Base-by-base conservation (phyloP, 2,797 vertebrate genomes). In the Sparus aurata region DNA sequence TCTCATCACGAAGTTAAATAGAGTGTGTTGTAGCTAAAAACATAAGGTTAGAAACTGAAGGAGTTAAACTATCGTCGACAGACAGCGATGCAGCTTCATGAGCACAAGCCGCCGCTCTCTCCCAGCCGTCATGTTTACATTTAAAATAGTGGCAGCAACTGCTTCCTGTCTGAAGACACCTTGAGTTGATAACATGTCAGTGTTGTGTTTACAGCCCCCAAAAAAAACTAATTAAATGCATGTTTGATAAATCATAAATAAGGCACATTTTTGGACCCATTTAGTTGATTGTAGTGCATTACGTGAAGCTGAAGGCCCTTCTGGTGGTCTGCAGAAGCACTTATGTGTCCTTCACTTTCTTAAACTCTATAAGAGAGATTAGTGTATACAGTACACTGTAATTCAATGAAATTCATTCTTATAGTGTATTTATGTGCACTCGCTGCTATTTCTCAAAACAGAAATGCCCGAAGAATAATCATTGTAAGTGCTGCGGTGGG, bases 401-500 rank as follows among this genome's bases (percentile, higher is more conserved):
- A 66, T 60, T 76, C 12, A 67, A 25, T 77, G 0, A 7, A 58
- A 41, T 62, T 53, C 30, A 69, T 69, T 58, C 41, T 49, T 52
- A 52, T 12, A 25, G 12, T 69, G 38, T 27, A 57, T 69, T 27
- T 67, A 66, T 45, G 47, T 71, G 53, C 27, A 63, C 54, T 70
- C 25, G 0, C 41, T 65, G 30, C 46, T 50, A 79, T 83, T 25
- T 50, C 58, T 81, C 63, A 80, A 46, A 45, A 75, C n/a, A 84
- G 52, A 81, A 70, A 86, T 65, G 73, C 66, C 67, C 75, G 63
- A 80, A 59, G 69, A 77, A 70, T 54, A 76, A 84, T 86, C 58
- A 49, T 16, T n/a, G 71, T 68, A 50, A 89, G 78, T 75, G 81
- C 77, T 74, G 20, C 54, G 75, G 69, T 49, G 38, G 52, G 55